These are phyloP conservation scores for Mormyrus lacerda DNA, from an alignment of 2,113 vertebrate species.

Conservation along the genomic window DNA sequence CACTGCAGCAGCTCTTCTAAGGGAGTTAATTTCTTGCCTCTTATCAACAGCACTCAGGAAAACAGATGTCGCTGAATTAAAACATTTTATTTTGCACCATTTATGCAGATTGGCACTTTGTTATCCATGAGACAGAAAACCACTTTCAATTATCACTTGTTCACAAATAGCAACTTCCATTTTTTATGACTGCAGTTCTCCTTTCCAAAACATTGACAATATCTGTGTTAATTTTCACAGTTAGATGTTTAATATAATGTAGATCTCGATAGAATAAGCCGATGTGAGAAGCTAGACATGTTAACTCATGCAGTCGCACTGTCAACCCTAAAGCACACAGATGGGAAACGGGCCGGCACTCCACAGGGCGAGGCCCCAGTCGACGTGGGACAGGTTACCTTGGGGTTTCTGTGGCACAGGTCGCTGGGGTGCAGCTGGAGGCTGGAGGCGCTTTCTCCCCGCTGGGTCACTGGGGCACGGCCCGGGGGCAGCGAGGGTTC, in stretches of 20 bases:
- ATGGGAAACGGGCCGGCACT: neutral
- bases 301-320: neutral
- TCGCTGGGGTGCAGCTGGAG: conserved; percentile 52
- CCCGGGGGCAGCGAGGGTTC: conserved; percentile 37
- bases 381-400: conserved; percentile 46
- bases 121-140: neutral
- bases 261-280: neutral
- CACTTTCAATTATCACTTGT: neutral
- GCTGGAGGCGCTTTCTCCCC: conserved; percentile 59
- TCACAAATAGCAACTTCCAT: neutral
- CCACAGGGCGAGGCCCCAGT: neutral
- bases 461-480: conserved; percentile 60
- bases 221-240: neutral
- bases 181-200: neutral
- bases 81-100: neutral
- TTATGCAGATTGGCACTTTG: neutral
- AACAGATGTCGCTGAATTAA: neutral
- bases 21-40: neutral
- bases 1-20: neutral
- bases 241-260: neutral
- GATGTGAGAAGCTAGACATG: neutral
- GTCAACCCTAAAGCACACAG: neutral
- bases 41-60: neutral
- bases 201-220: neutral
- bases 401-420: conserved; percentile 68